Evolutionary conservation across 2,888 invertebrate genomes (phyloP), one percentile per base, ranked within the genome.

Genomic region (Drosophila emarginata): DNA sequence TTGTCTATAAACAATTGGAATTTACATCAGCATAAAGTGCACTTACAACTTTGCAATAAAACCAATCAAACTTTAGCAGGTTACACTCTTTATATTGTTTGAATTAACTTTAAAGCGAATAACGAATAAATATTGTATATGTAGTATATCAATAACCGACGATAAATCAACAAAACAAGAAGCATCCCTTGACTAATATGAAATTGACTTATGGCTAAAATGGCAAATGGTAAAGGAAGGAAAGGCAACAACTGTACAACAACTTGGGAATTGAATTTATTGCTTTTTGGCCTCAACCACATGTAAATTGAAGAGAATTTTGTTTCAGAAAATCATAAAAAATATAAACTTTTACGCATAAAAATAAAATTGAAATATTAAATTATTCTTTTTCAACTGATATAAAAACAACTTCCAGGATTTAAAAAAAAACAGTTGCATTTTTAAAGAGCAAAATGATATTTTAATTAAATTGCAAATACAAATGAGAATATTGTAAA

Each of bases 261-360:
- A 54, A 36, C 54, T 54, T 12, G 54, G 54, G 54, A 54, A 54
- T 36, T n/a, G 54, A 54, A 18, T 54, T 54, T 36, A 18, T 36
- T 36, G 36, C 18, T 11, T 21, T 54, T n/a, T 54, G 32, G 32
- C 32, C 32, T 12, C 15, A 18, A 14, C 15, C 32, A 18, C 12
- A 11, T 32, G 28, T 2, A 4, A 28, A 32, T 15, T 5, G 18
- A 36, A 15, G 4, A n/a, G 18, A 12, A 54, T 54, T 54, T 54
- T 6, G 14, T 54, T 4, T 12, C 32, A 32, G 23, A 12, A 23
- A n/a, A 51, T 12, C 4, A 51, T 11, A 51, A 23, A 51, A 4
- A 23, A 51, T 51, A 51, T 12, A 51, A 36, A 32, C 5, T 36
- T 54, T 15, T 53, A 11, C 4, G 12, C 11, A 18, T 36, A 26